These are phyloP conservation scores for Lysandra bellargus DNA, from an alignment of 2,888 invertebrate genomes.

Conservation along the genomic window DNA sequence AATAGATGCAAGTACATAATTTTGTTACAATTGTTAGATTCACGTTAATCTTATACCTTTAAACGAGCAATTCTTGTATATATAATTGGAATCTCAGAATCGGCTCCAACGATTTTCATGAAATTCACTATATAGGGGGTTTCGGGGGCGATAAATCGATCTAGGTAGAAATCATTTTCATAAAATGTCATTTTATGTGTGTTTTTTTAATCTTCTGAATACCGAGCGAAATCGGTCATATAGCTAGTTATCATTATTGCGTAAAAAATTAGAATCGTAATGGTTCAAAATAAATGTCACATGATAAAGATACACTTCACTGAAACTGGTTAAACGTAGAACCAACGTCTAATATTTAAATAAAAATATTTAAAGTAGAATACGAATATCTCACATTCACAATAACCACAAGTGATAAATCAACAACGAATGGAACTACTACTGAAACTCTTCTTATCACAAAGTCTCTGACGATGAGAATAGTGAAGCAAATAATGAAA, in stretches of 20 bases:
- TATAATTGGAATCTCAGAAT: too few species aligned
- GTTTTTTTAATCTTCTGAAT: too few species aligned
- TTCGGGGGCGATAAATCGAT: too few species aligned
- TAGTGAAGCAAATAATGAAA: neutral
- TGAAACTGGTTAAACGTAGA: neutral
- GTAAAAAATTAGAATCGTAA: neutral
- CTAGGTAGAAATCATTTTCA: too few species aligned
- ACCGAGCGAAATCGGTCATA: too few species aligned
- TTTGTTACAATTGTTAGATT: too few species aligned
- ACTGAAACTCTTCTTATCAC: neutral
- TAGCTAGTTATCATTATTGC: neutral
- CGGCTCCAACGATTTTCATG: too few species aligned
- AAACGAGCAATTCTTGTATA: too few species aligned
- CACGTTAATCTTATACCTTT: too few species aligned
- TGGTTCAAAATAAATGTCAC: neutral
- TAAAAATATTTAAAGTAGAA: conserved; percentile 26
- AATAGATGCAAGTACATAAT: too few species aligned
- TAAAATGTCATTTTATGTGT: too few species aligned
- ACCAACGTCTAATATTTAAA: neutral
- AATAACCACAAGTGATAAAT: neutral
- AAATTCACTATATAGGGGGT: too few species aligned
- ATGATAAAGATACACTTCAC: neutral
- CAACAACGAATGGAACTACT: neutral
- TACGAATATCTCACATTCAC: conserved; percentile 11
- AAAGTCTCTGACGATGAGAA: neutral